Conservation (phyloP, 1,140 invertebrate species). For the Eumeta japonica region DNA sequence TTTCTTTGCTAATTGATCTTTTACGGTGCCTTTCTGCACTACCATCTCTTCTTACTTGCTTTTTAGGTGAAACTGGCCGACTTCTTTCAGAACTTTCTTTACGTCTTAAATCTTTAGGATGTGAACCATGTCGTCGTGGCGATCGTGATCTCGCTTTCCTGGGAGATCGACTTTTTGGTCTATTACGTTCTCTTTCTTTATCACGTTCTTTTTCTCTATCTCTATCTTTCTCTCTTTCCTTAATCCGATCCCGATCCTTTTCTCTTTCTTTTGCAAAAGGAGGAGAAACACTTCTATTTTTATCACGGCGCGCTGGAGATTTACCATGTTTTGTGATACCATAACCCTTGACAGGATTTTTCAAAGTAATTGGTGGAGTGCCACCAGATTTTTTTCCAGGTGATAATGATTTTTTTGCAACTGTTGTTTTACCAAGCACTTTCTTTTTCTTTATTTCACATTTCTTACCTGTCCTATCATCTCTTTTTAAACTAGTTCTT, state of each 20-base stretch:
- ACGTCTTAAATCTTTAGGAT: conserved; percentile 45
- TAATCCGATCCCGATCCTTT: conserved; percentile 42
- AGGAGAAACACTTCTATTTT: conserved; percentile 46
- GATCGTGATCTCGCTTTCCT: conserved; percentile 48
- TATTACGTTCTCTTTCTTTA: conserved; percentile 41
- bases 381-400: conserved; percentile 54
- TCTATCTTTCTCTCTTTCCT: conserved; percentile 42
- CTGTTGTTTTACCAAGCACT: conserved; percentile 26
- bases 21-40: conserved; percentile 49
- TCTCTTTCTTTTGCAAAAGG: conserved; percentile 41
- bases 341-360: conserved; percentile 40
- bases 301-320: conserved; percentile 45
- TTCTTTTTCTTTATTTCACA: conserved; percentile 43
- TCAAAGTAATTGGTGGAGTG: conserved; percentile 51
- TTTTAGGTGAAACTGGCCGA: conserved; percentile 52
- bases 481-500: conserved; percentile 42
- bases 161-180: conserved; percentile 44
- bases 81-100: conserved; percentile 54
- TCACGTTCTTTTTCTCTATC: conserved; percentile 44
- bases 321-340: conserved; percentile 42
- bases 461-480: conserved; percentile 45
- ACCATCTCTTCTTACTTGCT: conserved; percentile 40
- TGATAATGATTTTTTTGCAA: conserved; percentile 51
- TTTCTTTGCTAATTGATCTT: conserved; percentile 38
- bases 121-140: conserved; percentile 34